Conservation (phyloP, 2,797 vertebrate genomes). For the Periophthalmus magnuspinnatus region DNA sequence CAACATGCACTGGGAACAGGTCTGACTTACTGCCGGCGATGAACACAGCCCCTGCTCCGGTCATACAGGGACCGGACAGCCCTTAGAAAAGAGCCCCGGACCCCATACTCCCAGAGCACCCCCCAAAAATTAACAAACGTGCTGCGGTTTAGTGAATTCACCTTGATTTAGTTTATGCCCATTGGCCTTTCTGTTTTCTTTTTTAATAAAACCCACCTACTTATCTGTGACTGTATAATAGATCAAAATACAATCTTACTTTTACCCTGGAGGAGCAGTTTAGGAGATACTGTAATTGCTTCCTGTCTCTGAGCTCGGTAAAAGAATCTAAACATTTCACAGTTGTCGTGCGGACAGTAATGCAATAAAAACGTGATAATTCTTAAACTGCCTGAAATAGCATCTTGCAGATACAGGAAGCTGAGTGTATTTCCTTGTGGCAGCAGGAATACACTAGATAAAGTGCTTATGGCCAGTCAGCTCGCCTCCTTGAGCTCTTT, state of each 20-base stretch:
- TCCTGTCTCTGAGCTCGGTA: constrained; percentile 18
- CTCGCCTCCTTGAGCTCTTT: constrained; percentile 8
- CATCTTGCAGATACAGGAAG: constrained; percentile 19
- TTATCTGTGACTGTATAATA: constrained; percentile 9
- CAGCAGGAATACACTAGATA: constrained; percentile 10
- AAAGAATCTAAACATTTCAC: no score
- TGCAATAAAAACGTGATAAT: background rate
- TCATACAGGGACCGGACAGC: no score
- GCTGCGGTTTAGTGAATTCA: background rate
- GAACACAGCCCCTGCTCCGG: no score
- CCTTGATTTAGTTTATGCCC: background rate
- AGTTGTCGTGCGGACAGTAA: no score
- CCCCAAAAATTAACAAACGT: constrained; percentile 45
- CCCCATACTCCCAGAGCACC: no score
- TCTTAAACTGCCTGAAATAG: constrained; percentile 13
- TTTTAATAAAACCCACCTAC: constrained; percentile 20
- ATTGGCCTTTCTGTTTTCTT: constrained; percentile 19
- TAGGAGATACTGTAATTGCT: constrained; percentile 41
- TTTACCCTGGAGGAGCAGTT: constrained; percentile 46
- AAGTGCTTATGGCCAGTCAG: constrained; percentile 9
- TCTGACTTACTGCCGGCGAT: no score
- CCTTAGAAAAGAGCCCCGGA: no score
- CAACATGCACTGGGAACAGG: no score
- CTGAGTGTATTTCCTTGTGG: constrained; percentile 23
- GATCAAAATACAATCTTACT: constrained; percentile 44